Evolutionary conservation across 1,140 invertebrate species (phyloP).

Genomic region (Drosophila simulans): DNA sequence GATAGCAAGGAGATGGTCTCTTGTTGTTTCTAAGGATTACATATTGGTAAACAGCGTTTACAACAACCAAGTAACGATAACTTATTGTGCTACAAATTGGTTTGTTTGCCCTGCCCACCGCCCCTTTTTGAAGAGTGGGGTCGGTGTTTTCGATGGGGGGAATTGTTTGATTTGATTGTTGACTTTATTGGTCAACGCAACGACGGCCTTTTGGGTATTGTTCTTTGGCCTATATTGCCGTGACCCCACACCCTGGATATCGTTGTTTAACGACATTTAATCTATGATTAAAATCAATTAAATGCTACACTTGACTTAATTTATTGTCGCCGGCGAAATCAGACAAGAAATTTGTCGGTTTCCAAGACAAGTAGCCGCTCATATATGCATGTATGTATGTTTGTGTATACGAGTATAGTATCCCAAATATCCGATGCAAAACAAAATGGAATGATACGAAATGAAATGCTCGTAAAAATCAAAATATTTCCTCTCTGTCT

Average conservation of each 20-base stretch:
- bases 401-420: background rate
- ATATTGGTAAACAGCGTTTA: conserved; percentile 81
- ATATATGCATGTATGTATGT: conserved; percentile 11
- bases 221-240: conserved; percentile 29
- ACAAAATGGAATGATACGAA: conserved; percentile 33
- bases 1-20: conserved; percentile 19
- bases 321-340: conserved; percentile 65
- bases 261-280: conserved; percentile 81
- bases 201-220: conserved; percentile 41
- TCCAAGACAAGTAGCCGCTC: conserved; percentile 66
- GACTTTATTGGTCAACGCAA: conserved; percentile 76
- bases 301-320: conserved; percentile 81
- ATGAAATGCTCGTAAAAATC: conserved; percentile 71
- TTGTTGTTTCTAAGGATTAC: conserved; percentile 81
- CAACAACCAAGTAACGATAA: conserved; percentile 68
- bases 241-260: background rate
- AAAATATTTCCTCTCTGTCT: conserved; percentile 46
- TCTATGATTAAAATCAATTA: conserved; percentile 83
- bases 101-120: conserved; percentile 58
- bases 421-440: conserved; percentile 18
- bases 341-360: conserved; percentile 10
- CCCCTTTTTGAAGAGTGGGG: background rate
- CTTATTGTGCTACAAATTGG: conserved; percentile 73
- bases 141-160: background rate
- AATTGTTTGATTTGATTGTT: conserved; percentile 78